phyloP scores from a whole-genome alignment of 2,113 vertebrate species.

The Isichthys henryi region DNA sequence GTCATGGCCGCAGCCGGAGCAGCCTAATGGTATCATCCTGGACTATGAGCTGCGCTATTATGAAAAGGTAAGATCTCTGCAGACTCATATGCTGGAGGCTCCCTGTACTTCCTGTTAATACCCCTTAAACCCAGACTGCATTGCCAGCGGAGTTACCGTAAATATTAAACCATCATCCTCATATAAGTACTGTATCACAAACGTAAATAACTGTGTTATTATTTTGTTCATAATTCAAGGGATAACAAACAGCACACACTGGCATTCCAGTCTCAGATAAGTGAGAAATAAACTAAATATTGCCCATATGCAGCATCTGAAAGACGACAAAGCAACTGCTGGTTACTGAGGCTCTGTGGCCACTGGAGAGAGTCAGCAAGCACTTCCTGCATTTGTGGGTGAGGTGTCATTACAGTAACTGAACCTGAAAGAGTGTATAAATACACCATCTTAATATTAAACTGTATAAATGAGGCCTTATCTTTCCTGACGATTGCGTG shows the following conservation, averaged over 20 bases:
- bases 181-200: background rate
- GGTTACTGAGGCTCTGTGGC: background rate
- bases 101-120: background rate
- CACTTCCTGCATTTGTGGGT: background rate
- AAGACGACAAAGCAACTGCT: background rate
- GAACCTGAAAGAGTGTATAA: background rate
- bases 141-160: background rate
- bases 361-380: background rate
- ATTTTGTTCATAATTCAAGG: conserved; percentile 9
- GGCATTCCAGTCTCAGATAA: background rate
- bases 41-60: conserved; percentile 96
- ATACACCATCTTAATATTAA: background rate
- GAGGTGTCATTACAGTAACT: background rate
- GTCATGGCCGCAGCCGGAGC: conserved; percentile 96
- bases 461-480: background rate
- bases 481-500: background rate
- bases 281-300: background rate
- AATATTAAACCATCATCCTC: background rate
- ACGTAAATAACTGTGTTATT: background rate
- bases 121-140: background rate
- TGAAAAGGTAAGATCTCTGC: conserved; percentile 78
- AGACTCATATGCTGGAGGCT: background rate
- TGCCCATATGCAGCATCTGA: background rate
- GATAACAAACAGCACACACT: background rate
- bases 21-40: conserved; percentile 97